Base-by-base conservation (phyloP, 2,888 invertebrate genomes). In the Lasioglossum lativentre region DNA sequence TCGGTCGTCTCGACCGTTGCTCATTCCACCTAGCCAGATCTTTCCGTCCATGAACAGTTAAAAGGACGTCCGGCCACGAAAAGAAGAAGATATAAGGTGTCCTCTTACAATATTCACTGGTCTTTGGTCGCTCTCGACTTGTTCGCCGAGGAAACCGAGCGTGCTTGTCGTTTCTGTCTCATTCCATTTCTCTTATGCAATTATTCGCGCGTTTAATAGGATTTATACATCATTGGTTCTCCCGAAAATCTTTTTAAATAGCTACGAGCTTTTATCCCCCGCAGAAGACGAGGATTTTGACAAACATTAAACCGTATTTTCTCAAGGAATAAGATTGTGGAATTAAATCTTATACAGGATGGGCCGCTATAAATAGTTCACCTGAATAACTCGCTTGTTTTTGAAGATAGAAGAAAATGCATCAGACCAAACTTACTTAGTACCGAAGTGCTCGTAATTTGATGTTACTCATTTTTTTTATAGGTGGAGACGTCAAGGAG, bases 11-110 rank as follows among this genome's bases (percentile, higher is more conserved):
- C 59, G 66, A 27, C 19, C 70, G 40, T 14, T 47, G 34, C 23
- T 23, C 72, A 16, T 63, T 42, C 71, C 52, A 16, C n/a, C 66
- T 45, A 5, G 0, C 23, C 10, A 19, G 27, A 45, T 63, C 47
- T 45, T n/a, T 19, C 16, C 27, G 16, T 72, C 56, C 34, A 74
- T n/a, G 68, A 81, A 82, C 82, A 52, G 70, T 42, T 38, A 63
- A 74, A 82, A 72, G 56, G 19, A 75, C 74, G 45, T 63, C 52
- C 47, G 78, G 80, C 4, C 59, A 59, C 59, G 23, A n/a, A 23
- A n/a, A 52, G 52, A 52, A n/a, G 52, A n/a, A 52, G 52, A 52
- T 52, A 52, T 52, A 52, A 52, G 52, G 52, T 52, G 52, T 52
- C 52, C 52, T 23, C 52, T 52, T 23, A 23, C 23, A 47, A 47